Conservation (phyloP, 1,140 invertebrate species). For the Cylas formicarius region DNA sequence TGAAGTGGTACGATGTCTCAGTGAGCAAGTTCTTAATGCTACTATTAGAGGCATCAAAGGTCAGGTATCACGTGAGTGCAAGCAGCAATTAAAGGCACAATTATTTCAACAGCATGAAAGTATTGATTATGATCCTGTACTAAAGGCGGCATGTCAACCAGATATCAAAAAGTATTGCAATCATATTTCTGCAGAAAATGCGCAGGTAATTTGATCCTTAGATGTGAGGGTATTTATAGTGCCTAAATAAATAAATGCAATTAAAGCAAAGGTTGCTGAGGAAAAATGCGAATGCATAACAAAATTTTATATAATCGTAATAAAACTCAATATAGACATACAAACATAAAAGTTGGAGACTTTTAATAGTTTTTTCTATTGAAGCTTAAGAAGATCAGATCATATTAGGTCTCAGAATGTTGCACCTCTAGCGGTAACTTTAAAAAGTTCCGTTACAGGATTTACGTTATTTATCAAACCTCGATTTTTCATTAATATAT, state of each 20-base stretch:
- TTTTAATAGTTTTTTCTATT: conserved; percentile 16
- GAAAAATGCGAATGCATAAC: too few relatives aligned
- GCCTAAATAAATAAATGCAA: too few relatives aligned
- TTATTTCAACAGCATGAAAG: conserved; percentile 83
- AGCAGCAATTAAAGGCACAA: conserved; percentile 81
- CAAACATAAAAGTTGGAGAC: neutral
- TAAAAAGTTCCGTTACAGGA: too few relatives aligned
- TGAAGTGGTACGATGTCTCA: conserved; percentile 86
- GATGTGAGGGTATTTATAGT: too few relatives aligned
- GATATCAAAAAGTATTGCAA: conserved; percentile 73
- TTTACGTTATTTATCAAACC: too few relatives aligned
- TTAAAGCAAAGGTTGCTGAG: too few relatives aligned
- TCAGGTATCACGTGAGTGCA: conserved; percentile 75
- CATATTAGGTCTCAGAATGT: too few relatives aligned
- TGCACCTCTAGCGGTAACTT: too few relatives aligned
- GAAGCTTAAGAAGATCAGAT: conserved; percentile 8
- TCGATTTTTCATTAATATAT: too few relatives aligned
- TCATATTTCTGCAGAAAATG: conserved; percentile 66
- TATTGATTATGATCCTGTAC: conserved; percentile 73
- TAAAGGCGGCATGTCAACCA: conserved; percentile 63
- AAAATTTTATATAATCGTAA: neutral
- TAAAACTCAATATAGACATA: neutral
- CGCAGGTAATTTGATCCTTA: conserved; percentile 63
- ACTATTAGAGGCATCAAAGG: conserved; percentile 71
- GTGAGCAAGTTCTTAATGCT: conserved; percentile 82